A percentile compares a stretch with the other conserved stretches of the same genome.
These are phyloP conservation scores for Syngnathus scovelli DNA, from an alignment of 2,113 vertebrate genomes.

Conservation along the genomic window DNA sequence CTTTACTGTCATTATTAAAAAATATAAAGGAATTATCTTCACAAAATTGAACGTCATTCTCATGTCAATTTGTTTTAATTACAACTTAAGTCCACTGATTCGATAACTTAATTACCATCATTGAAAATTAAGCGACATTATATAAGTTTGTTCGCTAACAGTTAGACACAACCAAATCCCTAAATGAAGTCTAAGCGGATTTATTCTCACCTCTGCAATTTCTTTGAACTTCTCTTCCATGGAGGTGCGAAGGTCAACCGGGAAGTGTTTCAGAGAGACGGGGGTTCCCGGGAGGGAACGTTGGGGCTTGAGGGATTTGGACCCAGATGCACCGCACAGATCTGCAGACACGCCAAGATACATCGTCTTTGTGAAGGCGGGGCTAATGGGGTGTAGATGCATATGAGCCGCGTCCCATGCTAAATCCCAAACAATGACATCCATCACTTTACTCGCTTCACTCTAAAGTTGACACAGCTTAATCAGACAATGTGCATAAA, in stretches of 20 bases:
- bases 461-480: slow-evolving; percentile 11
- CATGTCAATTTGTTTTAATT: background rate
- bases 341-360: slow-evolving; percentile 59
- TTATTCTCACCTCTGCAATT: slow-evolving; percentile 81
- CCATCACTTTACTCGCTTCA: slow-evolving; percentile 7
- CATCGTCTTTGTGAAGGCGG: background rate
- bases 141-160: too few relatives aligned
- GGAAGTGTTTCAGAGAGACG: slow-evolving; percentile 77
- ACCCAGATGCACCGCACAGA: slow-evolving; percentile 63
- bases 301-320: slow-evolving; percentile 79
- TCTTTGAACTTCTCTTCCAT: slow-evolving; percentile 97
- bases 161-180: background rate
- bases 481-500: slow-evolving; percentile 7
- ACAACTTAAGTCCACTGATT: background rate
- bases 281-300: slow-evolving; percentile 82
- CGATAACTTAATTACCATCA: background rate
- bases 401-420: background rate
- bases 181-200: background rate
- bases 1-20: too few relatives aligned
- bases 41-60: background rate
- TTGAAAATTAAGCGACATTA: background rate
- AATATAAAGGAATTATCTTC: too few relatives aligned
- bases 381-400: background rate
- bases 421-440: slow-evolving; percentile 6
- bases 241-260: slow-evolving; percentile 83